Evolutionary conservation across 2,113 vertebrate species (phyloP).

Genomic region (Alligator mississippiensis): DNA sequence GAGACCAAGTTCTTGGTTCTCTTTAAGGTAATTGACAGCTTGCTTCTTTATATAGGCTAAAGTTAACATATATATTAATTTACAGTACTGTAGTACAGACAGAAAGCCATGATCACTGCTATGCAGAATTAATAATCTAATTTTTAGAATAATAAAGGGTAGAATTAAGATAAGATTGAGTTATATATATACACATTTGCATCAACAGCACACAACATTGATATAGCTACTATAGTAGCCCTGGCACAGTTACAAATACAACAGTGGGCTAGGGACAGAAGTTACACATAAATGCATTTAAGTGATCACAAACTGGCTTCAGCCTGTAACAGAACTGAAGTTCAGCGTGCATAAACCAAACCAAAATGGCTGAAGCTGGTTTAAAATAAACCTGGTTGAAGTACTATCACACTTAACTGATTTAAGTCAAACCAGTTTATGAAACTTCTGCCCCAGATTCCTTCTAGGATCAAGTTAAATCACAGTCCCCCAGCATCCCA

Average conservation of each 20-base stretch:
- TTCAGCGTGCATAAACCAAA: too few species aligned
- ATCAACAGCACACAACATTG: background rate
- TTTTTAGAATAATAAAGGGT: background rate
- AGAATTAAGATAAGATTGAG: background rate
- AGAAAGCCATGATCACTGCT: background rate
- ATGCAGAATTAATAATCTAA: background rate
- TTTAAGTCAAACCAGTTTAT: too few species aligned
- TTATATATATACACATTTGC: background rate
- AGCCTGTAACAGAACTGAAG: too few species aligned
- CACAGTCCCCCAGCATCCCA: too few species aligned
- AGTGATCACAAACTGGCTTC: too few species aligned
- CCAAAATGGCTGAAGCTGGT: too few species aligned
- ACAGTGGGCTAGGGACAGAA: background rate
- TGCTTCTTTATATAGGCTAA: background rate
- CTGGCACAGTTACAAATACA: background rate
- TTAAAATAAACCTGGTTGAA: too few species aligned
- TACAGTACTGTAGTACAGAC: background rate
- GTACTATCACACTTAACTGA: too few species aligned
- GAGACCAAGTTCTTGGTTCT: background rate
- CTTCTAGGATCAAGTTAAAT: too few species aligned
- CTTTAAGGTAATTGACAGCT: background rate
- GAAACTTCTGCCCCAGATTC: too few species aligned
- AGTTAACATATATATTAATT: accelerated
- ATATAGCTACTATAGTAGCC: constrained; percentile 20
- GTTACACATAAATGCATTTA: too few species aligned